These are phyloP conservation scores for Ctenopoma multispine DNA, from an alignment of 2,797 vertebrate genomes.

Conservation along the genomic window DNA sequence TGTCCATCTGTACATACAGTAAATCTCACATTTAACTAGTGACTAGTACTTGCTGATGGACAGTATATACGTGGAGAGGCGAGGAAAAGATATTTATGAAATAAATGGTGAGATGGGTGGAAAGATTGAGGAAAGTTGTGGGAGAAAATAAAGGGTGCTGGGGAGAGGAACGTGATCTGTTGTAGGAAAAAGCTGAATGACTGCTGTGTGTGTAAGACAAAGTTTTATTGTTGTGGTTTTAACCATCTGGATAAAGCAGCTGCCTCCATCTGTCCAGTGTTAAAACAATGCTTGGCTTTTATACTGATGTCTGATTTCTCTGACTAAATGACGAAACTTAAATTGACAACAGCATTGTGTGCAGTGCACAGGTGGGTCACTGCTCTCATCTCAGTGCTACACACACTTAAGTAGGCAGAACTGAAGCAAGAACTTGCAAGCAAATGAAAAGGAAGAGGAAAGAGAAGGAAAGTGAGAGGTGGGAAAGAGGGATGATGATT, in stretches of 20 bases:
- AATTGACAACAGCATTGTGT: constrained; percentile 3
- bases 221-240: constrained; percentile 37
- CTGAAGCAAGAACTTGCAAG: background rate
- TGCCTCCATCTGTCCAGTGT: constrained; percentile 55
- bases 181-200: background rate
- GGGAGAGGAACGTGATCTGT: background rate
- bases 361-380: constrained; percentile 4
- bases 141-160: background rate
- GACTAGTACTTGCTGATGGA: background rate
- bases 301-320: constrained; percentile 38
- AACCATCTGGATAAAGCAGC: constrained; percentile 62
- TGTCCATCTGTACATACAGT: too few relatives aligned
- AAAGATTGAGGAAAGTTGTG: too few relatives aligned
- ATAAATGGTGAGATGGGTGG: too few relatives aligned
- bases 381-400: background rate
- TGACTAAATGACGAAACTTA: constrained; percentile 21
- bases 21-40: background rate
- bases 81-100: background rate
- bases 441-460: background rate
- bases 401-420: constrained; percentile 5
- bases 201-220: constrained; percentile 9
- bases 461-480: background rate
- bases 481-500: too few relatives aligned
- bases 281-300: constrained; percentile 39
- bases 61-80: background rate